Conservation (phyloP, 2,113 vertebrate species). For the Mastomys natalensis region DNA sequence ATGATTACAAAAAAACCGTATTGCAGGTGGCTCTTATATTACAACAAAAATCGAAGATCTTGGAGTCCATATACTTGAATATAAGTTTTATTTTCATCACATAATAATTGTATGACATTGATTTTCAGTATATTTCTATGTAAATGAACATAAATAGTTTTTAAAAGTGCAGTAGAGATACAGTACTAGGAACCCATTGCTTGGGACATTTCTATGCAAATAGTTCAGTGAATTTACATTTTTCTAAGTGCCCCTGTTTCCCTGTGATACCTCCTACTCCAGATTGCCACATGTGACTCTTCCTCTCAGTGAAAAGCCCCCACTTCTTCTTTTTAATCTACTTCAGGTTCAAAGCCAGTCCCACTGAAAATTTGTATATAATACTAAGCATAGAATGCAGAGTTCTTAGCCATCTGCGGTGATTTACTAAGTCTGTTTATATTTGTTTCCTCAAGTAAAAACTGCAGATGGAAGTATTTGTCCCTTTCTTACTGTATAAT, state of each 20-base stretch:
- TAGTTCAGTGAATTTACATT: not conserved
- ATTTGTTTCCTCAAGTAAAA: slow-evolving; percentile 26
- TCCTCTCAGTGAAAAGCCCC: not conserved
- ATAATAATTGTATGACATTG: not conserved
- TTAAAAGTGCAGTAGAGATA: not conserved
- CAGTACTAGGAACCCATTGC: not conserved
- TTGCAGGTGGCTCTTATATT: not conserved
- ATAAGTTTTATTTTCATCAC: not conserved
- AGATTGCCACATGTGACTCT: not conserved
- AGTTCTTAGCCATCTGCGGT: slow-evolving; percentile 20
- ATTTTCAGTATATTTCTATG: not conserved
- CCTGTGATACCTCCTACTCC: not conserved
- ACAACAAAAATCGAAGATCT: not conserved
- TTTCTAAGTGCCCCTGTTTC: not conserved
- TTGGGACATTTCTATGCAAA: not conserved
- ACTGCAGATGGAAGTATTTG: slow-evolving; percentile 15
- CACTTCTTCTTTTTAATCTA: not conserved
- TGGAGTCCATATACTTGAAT: not conserved
- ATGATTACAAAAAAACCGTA: not conserved
- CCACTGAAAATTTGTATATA: not conserved
- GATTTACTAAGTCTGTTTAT: not conserved
- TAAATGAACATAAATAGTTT: not conserved
- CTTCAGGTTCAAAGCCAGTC: not conserved
- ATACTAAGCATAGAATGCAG: not conserved
- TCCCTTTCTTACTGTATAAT: not conserved